Conservation (phyloP, 1,140 invertebrate species). For the Lethrus apterus region DNA sequence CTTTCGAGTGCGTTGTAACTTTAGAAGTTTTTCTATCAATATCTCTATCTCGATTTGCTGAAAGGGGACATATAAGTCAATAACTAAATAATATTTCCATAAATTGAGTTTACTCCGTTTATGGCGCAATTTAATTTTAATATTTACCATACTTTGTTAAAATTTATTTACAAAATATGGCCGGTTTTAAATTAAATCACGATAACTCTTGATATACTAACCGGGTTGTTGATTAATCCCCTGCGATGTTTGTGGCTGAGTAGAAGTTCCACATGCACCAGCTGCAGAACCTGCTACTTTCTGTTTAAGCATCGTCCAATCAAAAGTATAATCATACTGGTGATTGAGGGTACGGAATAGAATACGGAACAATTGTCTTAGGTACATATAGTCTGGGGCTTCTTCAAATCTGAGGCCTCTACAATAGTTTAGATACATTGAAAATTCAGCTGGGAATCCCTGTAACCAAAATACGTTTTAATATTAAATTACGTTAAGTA, state of each 20-base stretch:
- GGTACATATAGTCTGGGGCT: conserved; percentile 89
- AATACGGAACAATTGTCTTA: conserved; percentile 91
- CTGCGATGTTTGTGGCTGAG: conserved; percentile 33
- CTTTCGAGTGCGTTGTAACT: conserved; percentile 11
- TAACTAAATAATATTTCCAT: too few relatives aligned
- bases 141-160: too few relatives aligned
- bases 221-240: conserved; percentile 34
- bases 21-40: conserved; percentile 14
- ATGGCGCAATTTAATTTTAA: too few relatives aligned
- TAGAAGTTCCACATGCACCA: conserved; percentile 20
- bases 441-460: conserved; percentile 86
- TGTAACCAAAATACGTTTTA: too few relatives aligned
- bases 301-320: conserved; percentile 99
- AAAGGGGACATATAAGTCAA: too few relatives aligned
- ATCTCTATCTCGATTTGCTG: conserved; percentile 11
- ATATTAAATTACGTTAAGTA: too few relatives aligned
- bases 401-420: conserved; percentile 85
- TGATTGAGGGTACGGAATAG: conserved; percentile 98
- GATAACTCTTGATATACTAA: conserved; percentile 25
- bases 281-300: conserved; percentile 46
- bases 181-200: neutral
- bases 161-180: neutral
- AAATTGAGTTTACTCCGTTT: too few relatives aligned
- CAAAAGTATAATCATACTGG: conserved; percentile 99
- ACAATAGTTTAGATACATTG: conserved; percentile 92